Evolutionary conservation across 2,888 invertebrate genomes (phyloP), one percentile per base, ranked within the genome.

Genomic region (Agrochola macilenta): DNA sequence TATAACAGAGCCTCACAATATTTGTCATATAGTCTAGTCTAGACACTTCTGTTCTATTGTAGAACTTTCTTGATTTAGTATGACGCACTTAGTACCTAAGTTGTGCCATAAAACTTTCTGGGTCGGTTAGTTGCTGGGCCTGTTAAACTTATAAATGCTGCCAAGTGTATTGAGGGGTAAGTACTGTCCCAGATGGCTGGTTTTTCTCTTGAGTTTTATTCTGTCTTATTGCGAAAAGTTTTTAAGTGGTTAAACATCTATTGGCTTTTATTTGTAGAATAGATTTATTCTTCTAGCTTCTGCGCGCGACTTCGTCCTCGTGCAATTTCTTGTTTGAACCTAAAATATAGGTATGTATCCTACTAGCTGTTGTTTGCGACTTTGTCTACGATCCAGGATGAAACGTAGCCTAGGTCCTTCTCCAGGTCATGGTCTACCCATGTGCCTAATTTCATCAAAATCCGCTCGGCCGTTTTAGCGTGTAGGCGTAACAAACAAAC

Each of bases 51-150:
- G 74, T 69, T 84, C 88, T 86, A 89, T 79, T 83, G 76, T 82
- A 66, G 61, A 86, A 89, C 74, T 90, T 87, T 79, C 52, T 70
- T 71, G 78, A 87, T 87, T 84, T 85, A 86, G 77, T 84, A 77
- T 75, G 61, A 81, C 69, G 69, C 61, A 78, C 89, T 86, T 86
- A 83, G 64, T 80, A 30, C 43, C 61, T 52, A 75, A 80, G 82
- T 79, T 81, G 74, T 78, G 69, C 76, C 73, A 81, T 87, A 87
- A 87, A 86, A 90, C 81, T 89, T 88, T 79, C 76, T 72, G 79
- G 79, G 87, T 81, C 75, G 78, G 74, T 76, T 70, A 81, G 68
- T 82, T 81, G 63, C 52, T 79, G 66, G 20, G 49, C 63, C 75
- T 78, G 74, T 74, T 77, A 69, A 82, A 87, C 70, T 85, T 85